These are phyloP conservation scores for Tyrannus savana DNA, from an alignment of 2,113 vertebrate species.

Conservation along the genomic window DNA sequence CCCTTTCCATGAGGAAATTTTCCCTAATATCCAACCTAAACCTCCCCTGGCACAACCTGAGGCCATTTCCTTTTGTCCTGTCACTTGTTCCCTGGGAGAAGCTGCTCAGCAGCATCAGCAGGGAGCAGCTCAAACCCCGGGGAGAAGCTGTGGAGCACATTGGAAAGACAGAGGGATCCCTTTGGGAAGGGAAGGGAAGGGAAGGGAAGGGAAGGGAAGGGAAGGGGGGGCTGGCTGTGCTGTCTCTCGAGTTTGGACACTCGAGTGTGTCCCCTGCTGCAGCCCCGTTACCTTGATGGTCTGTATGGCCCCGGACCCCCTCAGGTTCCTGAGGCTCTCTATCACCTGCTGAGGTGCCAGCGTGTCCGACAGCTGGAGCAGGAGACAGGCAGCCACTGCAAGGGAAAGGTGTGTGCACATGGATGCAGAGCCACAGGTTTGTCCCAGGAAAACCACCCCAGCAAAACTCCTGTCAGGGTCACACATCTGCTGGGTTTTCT, in stretches of 20 bases:
- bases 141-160: neutral
- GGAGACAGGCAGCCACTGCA: constrained; percentile 88
- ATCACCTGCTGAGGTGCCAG: constrained; percentile 84
- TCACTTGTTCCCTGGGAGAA: neutral
- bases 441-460: neutral
- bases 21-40: neutral
- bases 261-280: neutral
- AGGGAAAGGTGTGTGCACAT: neutral
- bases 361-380: constrained; percentile 81
- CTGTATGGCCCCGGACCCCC: constrained; percentile 87
- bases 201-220: neutral
- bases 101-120: neutral
- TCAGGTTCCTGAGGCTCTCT: constrained; percentile 79
- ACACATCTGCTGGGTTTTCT: neutral
- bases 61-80: neutral
- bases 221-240: rapidly evolving
- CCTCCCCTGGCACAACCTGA: neutral
- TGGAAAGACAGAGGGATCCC: neutral
- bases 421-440: neutral
- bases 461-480: rapidly evolving
- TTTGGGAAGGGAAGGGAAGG: neutral
- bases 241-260: rapidly evolving
- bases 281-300: constrained; percentile 86
- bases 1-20: neutral
- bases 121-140: neutral